phyloP scores from a whole-genome alignment of 2,113 vertebrate species.

The Gila orcuttii region DNA sequence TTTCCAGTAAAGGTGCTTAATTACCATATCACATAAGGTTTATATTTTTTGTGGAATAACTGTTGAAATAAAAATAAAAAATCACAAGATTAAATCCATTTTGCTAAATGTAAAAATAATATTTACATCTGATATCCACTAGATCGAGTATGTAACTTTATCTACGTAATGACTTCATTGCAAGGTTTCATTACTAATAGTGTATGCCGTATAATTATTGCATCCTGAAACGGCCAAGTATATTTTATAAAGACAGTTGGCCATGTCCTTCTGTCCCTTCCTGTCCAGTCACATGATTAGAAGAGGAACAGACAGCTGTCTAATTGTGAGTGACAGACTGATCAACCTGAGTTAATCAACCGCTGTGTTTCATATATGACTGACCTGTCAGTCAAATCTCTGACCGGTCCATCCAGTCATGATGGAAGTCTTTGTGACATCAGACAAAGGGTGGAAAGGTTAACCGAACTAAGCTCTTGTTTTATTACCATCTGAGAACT shows the following conservation, averaged over 20 bases:
- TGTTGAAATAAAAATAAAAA: neutral
- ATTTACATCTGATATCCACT: neutral
- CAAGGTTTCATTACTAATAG: neutral
- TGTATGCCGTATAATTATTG: neutral
- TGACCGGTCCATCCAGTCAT: neutral
- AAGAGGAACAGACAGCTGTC: conserved; percentile 20
- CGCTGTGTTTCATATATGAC: conserved; percentile 39
- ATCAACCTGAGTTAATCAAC: conserved; percentile 52
- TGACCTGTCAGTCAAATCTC: conserved; percentile 37
- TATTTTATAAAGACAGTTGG: neutral
- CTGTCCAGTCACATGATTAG: neutral
- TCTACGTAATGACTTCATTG: neutral
- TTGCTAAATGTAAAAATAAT: neutral
- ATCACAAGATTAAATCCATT: neutral
- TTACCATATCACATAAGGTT: conserved; percentile 27
- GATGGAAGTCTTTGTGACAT: neutral
- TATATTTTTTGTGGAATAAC: neutral
- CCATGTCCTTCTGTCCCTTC: neutral
- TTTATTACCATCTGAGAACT: neutral
- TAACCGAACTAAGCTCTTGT: neutral
- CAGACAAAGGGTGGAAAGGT: neutral
- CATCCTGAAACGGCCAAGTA: neutral
- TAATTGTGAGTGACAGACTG: conserved; percentile 53
- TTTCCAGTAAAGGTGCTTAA: conserved; percentile 7
- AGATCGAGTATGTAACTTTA: neutral